phyloP scores from a whole-genome alignment of 2,797 vertebrate species.

The Buceros bicornis region DNA sequence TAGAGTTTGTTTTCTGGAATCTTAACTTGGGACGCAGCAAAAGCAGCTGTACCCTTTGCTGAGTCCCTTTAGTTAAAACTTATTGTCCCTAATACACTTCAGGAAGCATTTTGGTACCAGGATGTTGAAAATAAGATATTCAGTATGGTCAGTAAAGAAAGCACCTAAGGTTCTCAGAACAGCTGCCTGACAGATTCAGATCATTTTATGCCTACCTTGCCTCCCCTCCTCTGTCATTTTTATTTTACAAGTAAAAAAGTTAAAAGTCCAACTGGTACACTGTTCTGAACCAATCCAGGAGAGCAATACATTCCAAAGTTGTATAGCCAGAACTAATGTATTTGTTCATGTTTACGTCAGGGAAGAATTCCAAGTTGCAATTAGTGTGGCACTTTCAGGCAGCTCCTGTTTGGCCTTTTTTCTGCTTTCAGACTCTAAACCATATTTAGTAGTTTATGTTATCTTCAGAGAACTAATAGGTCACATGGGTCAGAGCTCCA shows the following conservation, averaged over 20 bases:
- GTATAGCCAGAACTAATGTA: not conserved
- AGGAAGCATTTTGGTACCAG: not conserved
- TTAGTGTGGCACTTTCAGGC: not conserved
- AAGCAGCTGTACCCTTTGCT: not conserved
- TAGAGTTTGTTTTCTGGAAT: not conserved
- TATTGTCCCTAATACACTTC: accelerated
- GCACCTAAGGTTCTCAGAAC: not conserved
- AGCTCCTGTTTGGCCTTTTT: not conserved
- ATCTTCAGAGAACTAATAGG: not conserved
- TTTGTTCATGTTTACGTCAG: not conserved
- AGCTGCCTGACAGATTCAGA: not conserved
- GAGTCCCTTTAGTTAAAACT: not conserved
- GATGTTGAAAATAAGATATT: not conserved
- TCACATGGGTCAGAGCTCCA: too few relatives aligned
- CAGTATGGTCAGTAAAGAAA: not conserved
- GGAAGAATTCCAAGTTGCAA: not conserved
- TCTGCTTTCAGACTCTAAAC: not conserved
- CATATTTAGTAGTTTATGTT: not conserved
- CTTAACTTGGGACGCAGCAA: not conserved
- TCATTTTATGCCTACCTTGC: not conserved
- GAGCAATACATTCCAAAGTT: not conserved
- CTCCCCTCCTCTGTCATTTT: not conserved
- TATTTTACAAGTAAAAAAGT: not conserved
- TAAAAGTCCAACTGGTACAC: not conserved
- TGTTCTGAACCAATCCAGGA: not conserved